Conservation (phyloP, 2,888 invertebrate genomes). For the Pollenia griseotomentosa region DNA sequence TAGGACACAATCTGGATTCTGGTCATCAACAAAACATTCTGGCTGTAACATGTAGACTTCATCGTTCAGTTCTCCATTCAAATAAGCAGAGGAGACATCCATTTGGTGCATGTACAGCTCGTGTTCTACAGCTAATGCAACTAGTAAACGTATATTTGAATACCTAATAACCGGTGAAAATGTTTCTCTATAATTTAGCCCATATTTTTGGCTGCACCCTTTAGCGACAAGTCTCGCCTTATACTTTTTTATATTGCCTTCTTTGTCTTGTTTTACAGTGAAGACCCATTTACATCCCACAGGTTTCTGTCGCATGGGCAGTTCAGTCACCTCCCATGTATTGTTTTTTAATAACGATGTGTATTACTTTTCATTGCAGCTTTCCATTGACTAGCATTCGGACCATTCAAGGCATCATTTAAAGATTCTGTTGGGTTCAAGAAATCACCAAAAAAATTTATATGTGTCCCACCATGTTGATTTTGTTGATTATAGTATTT, state of each 20-base stretch:
- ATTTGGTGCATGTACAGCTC: slow-evolving; percentile 50
- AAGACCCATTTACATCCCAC: slow-evolving; percentile 53
- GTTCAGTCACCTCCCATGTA: slow-evolving; percentile 55
- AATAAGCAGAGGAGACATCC: slow-evolving; percentile 63
- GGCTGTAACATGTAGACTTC: slow-evolving; percentile 54
- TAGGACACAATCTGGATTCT: not conserved
- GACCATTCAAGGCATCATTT: too few species aligned
- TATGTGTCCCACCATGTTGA: not conserved
- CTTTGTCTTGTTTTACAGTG: slow-evolving; percentile 21
- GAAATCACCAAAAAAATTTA: too few species aligned
- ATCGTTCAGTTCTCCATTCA: slow-evolving; percentile 66
- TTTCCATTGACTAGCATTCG: too few species aligned
- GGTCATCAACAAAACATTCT: not conserved
- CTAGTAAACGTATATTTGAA: not conserved
- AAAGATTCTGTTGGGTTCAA: too few species aligned
- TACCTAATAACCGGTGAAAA: too few species aligned
- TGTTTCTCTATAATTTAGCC: slow-evolving; percentile 35
- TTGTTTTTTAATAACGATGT: slow-evolving; percentile 37
- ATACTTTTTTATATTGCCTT: slow-evolving; percentile 44
- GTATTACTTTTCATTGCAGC: slow-evolving; percentile 46
- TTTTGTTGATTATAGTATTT: not conserved
- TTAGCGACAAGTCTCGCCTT: slow-evolving; percentile 53
- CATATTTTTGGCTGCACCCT: slow-evolving; percentile 26
- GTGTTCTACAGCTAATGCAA: not conserved
- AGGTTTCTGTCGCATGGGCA: slow-evolving; percentile 34